Evolutionary conservation across 2,113 vertebrate genomes (phyloP), one percentile per base, ranked within the genome.

Genomic region (Seriola quinqueradiata): DNA sequence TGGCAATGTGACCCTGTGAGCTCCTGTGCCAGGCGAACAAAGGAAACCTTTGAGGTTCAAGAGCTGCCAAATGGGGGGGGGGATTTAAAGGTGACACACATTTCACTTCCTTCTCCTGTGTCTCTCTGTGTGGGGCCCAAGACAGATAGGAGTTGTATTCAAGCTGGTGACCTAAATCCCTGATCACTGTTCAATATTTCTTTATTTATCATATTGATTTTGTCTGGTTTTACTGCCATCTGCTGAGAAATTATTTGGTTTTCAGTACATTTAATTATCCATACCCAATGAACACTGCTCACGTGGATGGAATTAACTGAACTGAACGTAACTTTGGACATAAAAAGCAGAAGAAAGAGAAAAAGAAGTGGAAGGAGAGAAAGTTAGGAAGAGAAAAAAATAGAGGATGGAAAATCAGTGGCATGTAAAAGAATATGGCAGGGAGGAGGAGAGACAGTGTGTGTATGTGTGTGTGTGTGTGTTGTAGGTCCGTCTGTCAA

Each of bases 1-100:
- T 59, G 25, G 65, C 71, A 90, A 89, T 90, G 89, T 86, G 89
- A 93, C 81, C 73, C 63, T 14, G 78, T 70, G 78, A 85, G 84
- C 86, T 85, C 90, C 89, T 90, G 90, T 92, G 81, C 87, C 74
- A 57, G 46, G 58, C n/a, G 5, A 85, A 94, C 92, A 93, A 94
- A 90, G 87, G 66, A 81, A 86, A 81, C 70, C 87, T 92, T 93
- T 92, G 81, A 92, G 92, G 78, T 86, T 85, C 11, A 9, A 73
- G 87, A 54, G 75, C 82, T 86, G 82, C 83, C 82, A 83, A 83
- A 82, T 59, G 70, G 68, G 64, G 69, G 77, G 73, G 87, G 89
- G 75, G 80, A 70, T 79, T 92, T 91, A 87, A 93, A 92, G 86
- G 90, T 93, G 86, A 79, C 90, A 88, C 85, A 84, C 67, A 75